These are phyloP conservation scores for Gymnarchus niloticus DNA, from an alignment of 2,113 vertebrate species.

Conservation along the genomic window DNA sequence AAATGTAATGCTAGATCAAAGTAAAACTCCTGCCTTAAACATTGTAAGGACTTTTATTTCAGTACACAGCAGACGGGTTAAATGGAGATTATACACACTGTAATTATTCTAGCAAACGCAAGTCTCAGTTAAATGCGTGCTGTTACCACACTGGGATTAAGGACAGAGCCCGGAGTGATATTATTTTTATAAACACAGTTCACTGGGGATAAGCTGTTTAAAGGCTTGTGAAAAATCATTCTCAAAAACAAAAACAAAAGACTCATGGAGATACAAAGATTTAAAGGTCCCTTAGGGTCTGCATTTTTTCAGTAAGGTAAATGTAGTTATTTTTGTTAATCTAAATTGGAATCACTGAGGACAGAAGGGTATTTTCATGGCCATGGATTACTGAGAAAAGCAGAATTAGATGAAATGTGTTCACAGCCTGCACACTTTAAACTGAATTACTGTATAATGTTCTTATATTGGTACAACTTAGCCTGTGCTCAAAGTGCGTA, in stretches of 20 bases:
- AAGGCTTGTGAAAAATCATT: slow-evolving; percentile 5
- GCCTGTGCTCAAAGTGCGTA: neutral
- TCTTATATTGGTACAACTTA: neutral
- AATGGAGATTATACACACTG: neutral
- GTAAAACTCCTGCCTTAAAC: neutral
- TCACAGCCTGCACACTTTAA: neutral
- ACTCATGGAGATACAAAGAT: neutral
- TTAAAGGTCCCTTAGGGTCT: neutral
- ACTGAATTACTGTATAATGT: neutral
- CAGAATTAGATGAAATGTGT: neutral
- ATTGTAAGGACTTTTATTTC: neutral
- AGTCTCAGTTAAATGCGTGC: neutral
- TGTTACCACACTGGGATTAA: neutral
- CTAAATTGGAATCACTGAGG: slow-evolving; percentile 10
- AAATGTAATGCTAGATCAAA: no score
- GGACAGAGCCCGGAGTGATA: neutral
- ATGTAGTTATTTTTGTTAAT: neutral
- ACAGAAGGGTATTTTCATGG: neutral
- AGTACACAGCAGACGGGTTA: neutral
- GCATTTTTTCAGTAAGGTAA: neutral
- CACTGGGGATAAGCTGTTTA: neutral
- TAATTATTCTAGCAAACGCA: neutral
- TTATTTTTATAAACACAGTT: neutral
- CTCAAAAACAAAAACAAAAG: neutral
- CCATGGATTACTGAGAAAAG: neutral